phyloP scores from a whole-genome alignment of 2,888 invertebrate genomes.

The Cosmia pyralina region DNA sequence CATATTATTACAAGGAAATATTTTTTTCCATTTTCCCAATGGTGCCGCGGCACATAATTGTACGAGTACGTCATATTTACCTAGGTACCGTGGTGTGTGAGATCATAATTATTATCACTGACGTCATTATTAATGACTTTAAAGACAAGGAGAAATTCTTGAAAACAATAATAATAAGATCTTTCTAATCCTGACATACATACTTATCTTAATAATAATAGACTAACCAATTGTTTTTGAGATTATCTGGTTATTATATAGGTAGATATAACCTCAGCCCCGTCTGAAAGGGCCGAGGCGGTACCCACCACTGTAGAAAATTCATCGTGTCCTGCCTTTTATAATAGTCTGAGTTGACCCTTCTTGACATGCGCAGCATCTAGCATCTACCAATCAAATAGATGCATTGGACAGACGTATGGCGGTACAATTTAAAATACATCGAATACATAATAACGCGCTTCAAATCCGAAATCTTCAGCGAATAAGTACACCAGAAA shows the following conservation, averaged over 20 bases:
- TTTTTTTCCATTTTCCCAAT: not conserved
- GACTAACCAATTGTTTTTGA: not conserved
- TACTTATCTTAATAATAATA: not conserved
- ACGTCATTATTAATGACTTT: not conserved
- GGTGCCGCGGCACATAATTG: not conserved
- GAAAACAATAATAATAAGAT: too few relatives aligned
- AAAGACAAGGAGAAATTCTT: too few relatives aligned
- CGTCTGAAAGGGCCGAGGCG: not conserved
- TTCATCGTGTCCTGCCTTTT: slow-evolving; percentile 8
- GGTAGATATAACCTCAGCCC: slow-evolving; percentile 32
- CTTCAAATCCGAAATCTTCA: not conserved
- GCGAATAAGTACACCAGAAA: not conserved
- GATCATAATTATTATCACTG: not conserved
- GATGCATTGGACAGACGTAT: not conserved
- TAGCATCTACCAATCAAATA: too few relatives aligned
- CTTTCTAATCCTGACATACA: not conserved
- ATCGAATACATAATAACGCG: not conserved
- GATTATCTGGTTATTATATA: not conserved
- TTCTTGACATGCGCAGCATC: slow-evolving; percentile 1
- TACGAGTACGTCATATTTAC: not conserved
- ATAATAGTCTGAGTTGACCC: slow-evolving; percentile 7
- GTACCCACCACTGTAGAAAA: slow-evolving; percentile 28
- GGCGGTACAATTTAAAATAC: slow-evolving; percentile 9
- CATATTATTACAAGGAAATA: too few relatives aligned
- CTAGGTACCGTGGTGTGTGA: not conserved